A percentile compares a stretch with the other conserved stretches of the same genome.
Conservation (phyloP, 1,140 invertebrate genomes). For the Heliconius hewitsoni region DNA sequence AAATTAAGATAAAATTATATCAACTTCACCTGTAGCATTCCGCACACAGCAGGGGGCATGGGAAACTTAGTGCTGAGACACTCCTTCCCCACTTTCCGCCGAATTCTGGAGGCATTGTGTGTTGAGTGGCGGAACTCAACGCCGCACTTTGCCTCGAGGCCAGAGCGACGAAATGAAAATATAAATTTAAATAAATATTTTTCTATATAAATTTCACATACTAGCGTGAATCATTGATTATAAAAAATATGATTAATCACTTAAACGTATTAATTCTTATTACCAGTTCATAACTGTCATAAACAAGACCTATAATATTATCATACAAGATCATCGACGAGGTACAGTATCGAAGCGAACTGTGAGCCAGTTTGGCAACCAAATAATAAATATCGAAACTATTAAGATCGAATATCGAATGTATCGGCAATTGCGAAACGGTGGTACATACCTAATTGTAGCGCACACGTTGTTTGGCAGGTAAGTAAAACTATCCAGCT, state of each 20-base stretch:
- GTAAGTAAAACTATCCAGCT: constrained; percentile 62
- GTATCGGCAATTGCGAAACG: constrained; percentile 58
- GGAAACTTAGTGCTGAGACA: no score
- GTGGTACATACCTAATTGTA: constrained; percentile 66
- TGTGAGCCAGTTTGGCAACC: constrained; percentile 32
- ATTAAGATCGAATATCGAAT: constrained; percentile 62
- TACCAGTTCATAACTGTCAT: constrained; percentile 27
- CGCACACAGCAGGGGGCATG: no score
- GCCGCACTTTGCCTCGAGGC: no score
- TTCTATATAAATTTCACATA: no score
- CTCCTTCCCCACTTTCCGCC: no score
- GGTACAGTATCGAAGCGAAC: neutral
- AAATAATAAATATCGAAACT: constrained; percentile 45
- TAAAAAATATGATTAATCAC: constrained; percentile 24
- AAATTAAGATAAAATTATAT: no score
- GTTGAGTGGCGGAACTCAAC: no score
- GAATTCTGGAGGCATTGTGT: no score
- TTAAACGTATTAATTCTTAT: constrained; percentile 25
- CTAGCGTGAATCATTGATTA: neutral
- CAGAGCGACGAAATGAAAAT: no score
- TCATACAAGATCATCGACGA: constrained; percentile 32
- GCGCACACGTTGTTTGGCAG: constrained; percentile 60
- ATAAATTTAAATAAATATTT: no score
- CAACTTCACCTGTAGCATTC: no score
- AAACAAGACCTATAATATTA: constrained; percentile 29